A percentile compares a stretch with the other conserved stretches of the same genome.
These are phyloP conservation scores for Barypeithes pellucidus DNA, from an alignment of 2,888 invertebrate species.

Conservation along the genomic window DNA sequence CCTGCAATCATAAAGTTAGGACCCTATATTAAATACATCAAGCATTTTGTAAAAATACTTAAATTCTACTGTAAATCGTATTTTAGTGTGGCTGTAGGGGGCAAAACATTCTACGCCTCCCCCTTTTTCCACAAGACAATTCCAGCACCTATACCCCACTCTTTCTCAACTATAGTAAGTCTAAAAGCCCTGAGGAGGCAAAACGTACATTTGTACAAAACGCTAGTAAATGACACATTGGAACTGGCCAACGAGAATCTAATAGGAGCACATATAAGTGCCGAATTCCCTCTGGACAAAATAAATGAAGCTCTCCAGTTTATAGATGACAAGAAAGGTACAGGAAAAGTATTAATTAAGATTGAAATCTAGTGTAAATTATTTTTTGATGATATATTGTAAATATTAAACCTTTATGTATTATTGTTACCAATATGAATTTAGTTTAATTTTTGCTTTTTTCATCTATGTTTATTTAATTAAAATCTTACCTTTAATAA, in stretches of 20 bases:
- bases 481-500: too few species aligned
- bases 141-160: constrained; percentile 64
- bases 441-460: neutral
- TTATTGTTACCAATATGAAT: neutral
- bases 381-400: constrained; percentile 1
- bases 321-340: constrained; percentile 74
- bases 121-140: constrained; percentile 61
- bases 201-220: constrained; percentile 73
- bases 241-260: constrained; percentile 76
- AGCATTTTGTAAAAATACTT: too few species aligned
- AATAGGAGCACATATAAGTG: constrained; percentile 75
- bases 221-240: constrained; percentile 72
- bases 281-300: constrained; percentile 73
- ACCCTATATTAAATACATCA: too few species aligned
- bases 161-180: constrained; percentile 63
- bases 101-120: constrained; percentile 68
- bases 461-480: too few species aligned
- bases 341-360: constrained; percentile 76
- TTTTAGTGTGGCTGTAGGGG: constrained; percentile 74
- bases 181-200: constrained; percentile 68
- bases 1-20: too few species aligned
- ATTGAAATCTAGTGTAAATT: constrained; percentile 42
- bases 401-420: constrained; percentile 13
- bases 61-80: constrained; percentile 58
- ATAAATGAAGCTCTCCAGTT: constrained; percentile 77